These are phyloP conservation scores for Mormoops blainvillei DNA, from an alignment of 2,113 vertebrate species.

Conservation along the genomic window DNA sequence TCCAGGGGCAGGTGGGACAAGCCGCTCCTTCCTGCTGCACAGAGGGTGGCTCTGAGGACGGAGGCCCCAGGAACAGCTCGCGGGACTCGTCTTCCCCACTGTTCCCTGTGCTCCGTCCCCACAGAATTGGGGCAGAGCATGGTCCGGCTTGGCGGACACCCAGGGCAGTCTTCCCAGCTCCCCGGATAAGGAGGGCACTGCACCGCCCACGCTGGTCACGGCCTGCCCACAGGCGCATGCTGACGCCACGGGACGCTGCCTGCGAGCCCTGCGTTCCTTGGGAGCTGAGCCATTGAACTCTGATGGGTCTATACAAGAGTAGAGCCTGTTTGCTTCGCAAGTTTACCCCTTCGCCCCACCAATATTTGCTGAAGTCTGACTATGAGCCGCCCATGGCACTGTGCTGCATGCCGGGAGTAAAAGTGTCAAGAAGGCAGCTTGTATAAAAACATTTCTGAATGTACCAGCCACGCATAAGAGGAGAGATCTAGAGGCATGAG, in stretches of 20 bases:
- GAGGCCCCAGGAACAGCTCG: not conserved
- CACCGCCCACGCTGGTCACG: fast-evolving
- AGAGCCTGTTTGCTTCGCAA: not conserved
- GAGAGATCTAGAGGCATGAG: not conserved
- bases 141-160: not conserved
- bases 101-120: no score
- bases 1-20: not conserved
- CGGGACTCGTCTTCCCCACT: not conserved
- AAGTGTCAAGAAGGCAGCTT: not conserved
- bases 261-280: fast-evolving
- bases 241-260: fast-evolving
- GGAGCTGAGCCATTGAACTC: not conserved
- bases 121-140: not conserved
- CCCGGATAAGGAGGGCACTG: no score
- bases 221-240: not conserved
- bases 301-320: not conserved
- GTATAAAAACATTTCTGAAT: not conserved
- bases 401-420: not conserved
- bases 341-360: not conserved
- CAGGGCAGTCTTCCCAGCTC: not conserved
- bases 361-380: not conserved
- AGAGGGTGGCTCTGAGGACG: not conserved
- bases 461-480: not conserved
- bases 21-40: not conserved
- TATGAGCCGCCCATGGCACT: fast-evolving